Evolutionary conservation across 2,888 invertebrate species (phyloP), one percentile per base, ranked within the genome.

Genomic region (Hyles lineata): DNA sequence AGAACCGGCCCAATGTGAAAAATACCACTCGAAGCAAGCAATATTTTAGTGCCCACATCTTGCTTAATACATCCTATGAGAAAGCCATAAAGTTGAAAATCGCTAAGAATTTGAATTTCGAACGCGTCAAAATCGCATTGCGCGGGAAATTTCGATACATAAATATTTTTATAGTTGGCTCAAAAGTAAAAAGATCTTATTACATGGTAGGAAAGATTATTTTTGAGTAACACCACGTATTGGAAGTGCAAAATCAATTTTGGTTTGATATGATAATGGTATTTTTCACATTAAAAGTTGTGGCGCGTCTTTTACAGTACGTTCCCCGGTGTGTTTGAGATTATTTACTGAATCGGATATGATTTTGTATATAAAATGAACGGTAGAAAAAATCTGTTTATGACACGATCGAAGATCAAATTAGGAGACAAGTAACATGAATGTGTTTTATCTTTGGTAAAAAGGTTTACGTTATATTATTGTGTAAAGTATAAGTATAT

Each of bases 261-360:
- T 63, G 81, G 83, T 82, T 78, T 78, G 78, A 83, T 88, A 92
- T 90, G 89, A 92, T 93, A 93, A 93, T 93, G 88, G 89, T 90
- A 93, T 93, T 93, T 93, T 93, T 93, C 93, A 91, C 90, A 93
- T 93, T 93, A 93, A 93, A 93, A 93, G 86, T 93, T 93, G 87
- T 89, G 85, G 86, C 77, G 74, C 72, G 80, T 75, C 82, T 84
- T 83, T 83, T 80, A 81, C 78, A 83, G 82, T 82, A 79, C 80
- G 80, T 78, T 84, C 88, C 80, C 85, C 70, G 43, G 79, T 72
- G 78, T 77, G 76, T 71, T 73, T 70, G 73, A 61, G 29, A 70
- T 73, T 73, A 62, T 61, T 61, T 73, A 73, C 52, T 62, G 70
- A 73, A 70, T 70, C 62, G 55, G 43, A 71, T 67, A 67, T 29